Evolutionary conservation across 2,888 invertebrate species (phyloP), one percentile per base, ranked within the genome.

Genomic region (Microchrysa polita): DNA sequence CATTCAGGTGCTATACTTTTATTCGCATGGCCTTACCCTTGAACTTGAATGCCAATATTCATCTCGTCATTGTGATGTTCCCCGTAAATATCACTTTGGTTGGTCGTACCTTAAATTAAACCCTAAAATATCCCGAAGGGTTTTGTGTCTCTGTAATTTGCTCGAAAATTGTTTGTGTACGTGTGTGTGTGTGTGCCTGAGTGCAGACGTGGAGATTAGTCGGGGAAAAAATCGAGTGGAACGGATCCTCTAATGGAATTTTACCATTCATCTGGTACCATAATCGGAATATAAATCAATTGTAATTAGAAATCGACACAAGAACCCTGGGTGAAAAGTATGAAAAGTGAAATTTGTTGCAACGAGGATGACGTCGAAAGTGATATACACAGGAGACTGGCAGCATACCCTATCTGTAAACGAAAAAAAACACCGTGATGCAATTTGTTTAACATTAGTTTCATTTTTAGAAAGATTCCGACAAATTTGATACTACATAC

Each of bases 271-370:
- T 59, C 59, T 22, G 59, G 59, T 2, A 23, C 14, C 23, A 22
- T 59, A 59, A 59, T 59, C 59, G 23, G 10, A 12, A 59, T 27
- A 59, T 59, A 59, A 59, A 59, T 59, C 59, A 59, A 59, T 12
- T 59, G 27, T 27, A 59, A 59, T 59, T 59, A 59, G 59, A 23
- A 22, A 23, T 22, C 27, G 27, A 34, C 27, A 34, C 27, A 34
- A 34, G 7, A 5, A 7, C 27, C 27, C 7, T 7, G 2, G 27
- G 27, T 2, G 27, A 34, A 34, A 34, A 7, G 27, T 2, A 34
- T 34, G 27, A 7, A 34, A 34, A 7, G 27, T 34, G 27, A 34
- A 2, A 7, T 34, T 34, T 34, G 27, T 34, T 34, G 27, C 27
- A 34, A 34, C 7, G 27, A 7, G 7, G 27, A 34, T 34, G 27